Percentiles rank a stretch among this genome's conserved stretches.
These are phyloP conservation scores for Psettodes erumei DNA, from an alignment of 2,113 vertebrate genomes.

Conservation along the genomic window DNA sequence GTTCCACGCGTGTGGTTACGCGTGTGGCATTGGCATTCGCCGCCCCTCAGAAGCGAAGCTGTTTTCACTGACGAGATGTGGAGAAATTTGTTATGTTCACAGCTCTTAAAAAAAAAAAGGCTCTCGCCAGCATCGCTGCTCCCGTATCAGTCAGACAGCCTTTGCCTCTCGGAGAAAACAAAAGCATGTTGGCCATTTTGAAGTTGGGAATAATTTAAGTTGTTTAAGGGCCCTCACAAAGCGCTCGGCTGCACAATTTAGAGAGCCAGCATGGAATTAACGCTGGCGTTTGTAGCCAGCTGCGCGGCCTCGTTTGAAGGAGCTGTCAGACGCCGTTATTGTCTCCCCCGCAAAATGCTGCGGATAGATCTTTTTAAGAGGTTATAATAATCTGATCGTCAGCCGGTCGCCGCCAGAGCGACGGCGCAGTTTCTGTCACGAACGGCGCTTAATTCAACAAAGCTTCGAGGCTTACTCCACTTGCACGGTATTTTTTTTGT, in stretches of 20 bases:
- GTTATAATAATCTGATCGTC: conserved; percentile 52
- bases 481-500: neutral
- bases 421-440: conserved; percentile 21
- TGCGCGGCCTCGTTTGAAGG: conserved; percentile 46
- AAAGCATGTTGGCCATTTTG: conserved; percentile 57
- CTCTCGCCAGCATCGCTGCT: neutral
- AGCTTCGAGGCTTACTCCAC: conserved; percentile 10
- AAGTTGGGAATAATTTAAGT: conserved; percentile 69
- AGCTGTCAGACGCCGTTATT: conserved; percentile 58
- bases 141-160: conserved; percentile 15
- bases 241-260: conserved; percentile 52
- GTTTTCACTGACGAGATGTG: conserved; percentile 9
- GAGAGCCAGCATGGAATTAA: conserved; percentile 59
- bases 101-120: conserved; percentile 29
- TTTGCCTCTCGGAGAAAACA: conserved; percentile 37
- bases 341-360: conserved; percentile 41
- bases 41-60: conserved; percentile 9
- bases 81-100: conserved; percentile 4
- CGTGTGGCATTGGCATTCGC: conserved; percentile 56
- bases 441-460: conserved; percentile 27
- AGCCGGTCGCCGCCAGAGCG: conserved; percentile 34
- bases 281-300: conserved; percentile 60
- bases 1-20: conserved; percentile 19
- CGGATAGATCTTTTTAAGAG: conserved; percentile 37
- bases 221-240: conserved; percentile 52